phyloP scores from a whole-genome alignment of 1,140 invertebrate genomes.

The Sarcophaga bullata region DNA sequence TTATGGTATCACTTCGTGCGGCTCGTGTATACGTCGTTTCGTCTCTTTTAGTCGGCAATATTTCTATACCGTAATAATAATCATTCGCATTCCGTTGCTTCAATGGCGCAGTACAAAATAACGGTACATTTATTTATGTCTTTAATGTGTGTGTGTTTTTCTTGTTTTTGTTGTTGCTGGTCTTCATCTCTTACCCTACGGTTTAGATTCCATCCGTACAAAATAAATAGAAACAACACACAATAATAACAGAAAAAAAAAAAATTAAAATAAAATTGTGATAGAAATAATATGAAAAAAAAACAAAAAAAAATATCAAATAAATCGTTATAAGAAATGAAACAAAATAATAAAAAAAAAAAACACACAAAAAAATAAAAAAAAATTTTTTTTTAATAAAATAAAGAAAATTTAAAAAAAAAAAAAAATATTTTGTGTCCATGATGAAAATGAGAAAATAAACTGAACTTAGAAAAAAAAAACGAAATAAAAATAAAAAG shows the following conservation, averaged over 20 bases:
- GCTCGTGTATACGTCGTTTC: not conserved
- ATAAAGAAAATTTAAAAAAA: constrained; percentile 15
- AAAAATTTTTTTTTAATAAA: not conserved
- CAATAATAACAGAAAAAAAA: constrained; percentile 34
- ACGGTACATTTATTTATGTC: constrained; percentile 34
- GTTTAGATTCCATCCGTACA: not conserved
- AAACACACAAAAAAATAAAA: constrained; percentile 12
- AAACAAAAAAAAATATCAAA: constrained; percentile 37
- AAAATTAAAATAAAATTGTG: constrained; percentile 12
- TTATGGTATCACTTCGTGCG: not conserved
- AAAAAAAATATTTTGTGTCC: not conserved
- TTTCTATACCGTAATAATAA: constrained; percentile 31
- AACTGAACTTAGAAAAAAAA: too few species aligned
- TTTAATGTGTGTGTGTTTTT: not conserved
- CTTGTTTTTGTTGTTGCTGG: too few species aligned
- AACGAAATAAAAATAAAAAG: too few species aligned
- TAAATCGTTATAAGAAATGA: constrained; percentile 11
- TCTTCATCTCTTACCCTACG: not conserved
- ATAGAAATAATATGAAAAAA: constrained; percentile 29
- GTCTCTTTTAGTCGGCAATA: constrained; percentile 10
- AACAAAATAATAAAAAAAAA: constrained; percentile 11
- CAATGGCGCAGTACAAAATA: constrained; percentile 41
- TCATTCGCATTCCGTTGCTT: constrained; percentile 42
- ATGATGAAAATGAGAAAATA: not conserved
- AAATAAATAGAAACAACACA: constrained; percentile 29